Evolutionary conservation across 2,113 vertebrate genomes (phyloP).

Genomic region (Apteryx mantelli): DNA sequence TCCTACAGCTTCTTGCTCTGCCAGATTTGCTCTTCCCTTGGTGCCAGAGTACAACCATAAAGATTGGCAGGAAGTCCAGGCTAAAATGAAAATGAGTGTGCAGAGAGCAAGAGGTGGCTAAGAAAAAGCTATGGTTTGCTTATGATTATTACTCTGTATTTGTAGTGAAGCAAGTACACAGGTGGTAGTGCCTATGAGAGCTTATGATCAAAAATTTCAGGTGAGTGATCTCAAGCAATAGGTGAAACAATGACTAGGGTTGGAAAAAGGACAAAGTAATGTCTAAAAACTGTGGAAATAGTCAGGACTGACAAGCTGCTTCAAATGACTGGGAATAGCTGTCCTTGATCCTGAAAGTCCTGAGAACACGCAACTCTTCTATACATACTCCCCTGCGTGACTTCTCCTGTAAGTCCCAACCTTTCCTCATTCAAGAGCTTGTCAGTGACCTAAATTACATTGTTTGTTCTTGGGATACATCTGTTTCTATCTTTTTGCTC

Average conservation of each 20-base stretch:
- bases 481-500: background rate
- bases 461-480: background rate
- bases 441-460: background rate
- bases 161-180: background rate
- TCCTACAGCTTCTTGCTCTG: constrained; percentile 14
- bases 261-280: background rate
- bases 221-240: background rate
- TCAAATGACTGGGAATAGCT: background rate
- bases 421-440: background rate
- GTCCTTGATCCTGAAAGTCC: background rate
- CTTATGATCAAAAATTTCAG: background rate
- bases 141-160: background rate
- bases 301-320: background rate
- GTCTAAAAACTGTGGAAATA: background rate
- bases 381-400: background rate
- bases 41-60: background rate
- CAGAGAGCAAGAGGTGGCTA: background rate
- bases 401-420: background rate
- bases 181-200: background rate
- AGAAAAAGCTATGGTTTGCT: background rate
- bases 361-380: background rate
- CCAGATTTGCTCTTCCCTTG: constrained; percentile 23
- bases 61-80: background rate
- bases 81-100: constrained; percentile 13
- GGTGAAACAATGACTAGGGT: background rate